Evolutionary conservation across 2,888 invertebrate genomes (phyloP), one percentile per base, ranked within the genome.

Genomic region (Euzetes globulus): DNA sequence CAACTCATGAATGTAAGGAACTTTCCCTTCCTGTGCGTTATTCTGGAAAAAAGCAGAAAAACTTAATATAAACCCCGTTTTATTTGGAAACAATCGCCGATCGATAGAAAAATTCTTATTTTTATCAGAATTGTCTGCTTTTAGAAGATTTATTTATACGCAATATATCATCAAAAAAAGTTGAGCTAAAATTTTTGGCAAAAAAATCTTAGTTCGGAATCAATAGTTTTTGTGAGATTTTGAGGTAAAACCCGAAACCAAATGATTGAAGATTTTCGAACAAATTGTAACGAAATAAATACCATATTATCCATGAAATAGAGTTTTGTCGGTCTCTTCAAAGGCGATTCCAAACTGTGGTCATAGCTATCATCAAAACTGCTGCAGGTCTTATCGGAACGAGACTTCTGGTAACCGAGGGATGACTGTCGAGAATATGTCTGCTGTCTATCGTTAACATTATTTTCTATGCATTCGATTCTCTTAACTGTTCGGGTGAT

Each of bases 301-400:
- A 68, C 68, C 68, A 9, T 41, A 22, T 68, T 45, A 15, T 68
- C 33, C 19, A 33, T 45, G 22, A 68, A 41, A n/a, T 68, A 41
- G 17, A 68, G 68, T 19, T 68, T 22, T 68, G 68, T 68, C 68
- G 68, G 68, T 41, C 68, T 68, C n/a, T 68, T 41, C 22, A 68
- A 22, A 41, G 41, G 68, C 19, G 68, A 68, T 17, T 68, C 41
- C 22, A 45, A 1, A 29, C 3, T 33, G 60, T 33, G 29, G 15
- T 60, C 60, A 55, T 55, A 55, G 22, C 22, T 33, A 37, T 19
- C 37, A 22, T 68, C 68, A 41, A 68, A 68, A 68, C 68, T 68
- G 11, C 37, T 68, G 22, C 11, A 37, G 19, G n/a, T 68, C 22
- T 19, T 68, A n/a, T 68, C 68, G 2, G 22, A n/a, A 4, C 68